These are phyloP conservation scores for Papilio aristodemus DNA, from an alignment of 1,140 invertebrate genomes.

Conservation along the genomic window DNA sequence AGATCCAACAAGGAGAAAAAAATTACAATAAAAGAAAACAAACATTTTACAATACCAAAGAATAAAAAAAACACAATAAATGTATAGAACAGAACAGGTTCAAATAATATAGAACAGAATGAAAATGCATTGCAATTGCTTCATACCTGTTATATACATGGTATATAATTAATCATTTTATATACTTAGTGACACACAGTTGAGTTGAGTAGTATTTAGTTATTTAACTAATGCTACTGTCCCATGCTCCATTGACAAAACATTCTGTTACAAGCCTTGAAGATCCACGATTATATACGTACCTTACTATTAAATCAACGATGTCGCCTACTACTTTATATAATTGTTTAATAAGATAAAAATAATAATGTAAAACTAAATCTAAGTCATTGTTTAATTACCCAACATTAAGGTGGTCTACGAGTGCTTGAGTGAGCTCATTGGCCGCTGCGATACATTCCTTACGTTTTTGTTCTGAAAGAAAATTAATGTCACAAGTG, in stretches of 20 bases:
- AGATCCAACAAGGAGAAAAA: too few species aligned
- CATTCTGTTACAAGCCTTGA: background rate
- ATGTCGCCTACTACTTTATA: background rate
- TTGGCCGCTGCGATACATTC: slow-evolving; percentile 95
- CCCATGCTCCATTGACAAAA: too few species aligned
- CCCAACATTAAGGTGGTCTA: slow-evolving; percentile 99
- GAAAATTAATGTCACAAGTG: slow-evolving; percentile 8
- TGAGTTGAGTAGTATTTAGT: too few species aligned
- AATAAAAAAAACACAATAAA: too few species aligned
- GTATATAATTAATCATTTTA: too few species aligned
- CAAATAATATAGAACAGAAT: too few species aligned
- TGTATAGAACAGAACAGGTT: too few species aligned
- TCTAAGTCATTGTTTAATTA: slow-evolving; percentile 70
- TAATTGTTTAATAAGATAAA: background rate
- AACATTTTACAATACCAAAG: too few species aligned
- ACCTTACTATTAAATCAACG: background rate
- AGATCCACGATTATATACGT: background rate
- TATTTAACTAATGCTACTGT: background rate
- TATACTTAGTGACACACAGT: too few species aligned
- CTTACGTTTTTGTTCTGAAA: slow-evolving; percentile 93
- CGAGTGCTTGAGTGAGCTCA: slow-evolving; percentile 94
- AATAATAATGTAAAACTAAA: background rate
- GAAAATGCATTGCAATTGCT: too few species aligned
- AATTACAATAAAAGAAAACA: too few species aligned
- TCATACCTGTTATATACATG: too few species aligned